These are phyloP conservation scores for Carcharodon carcharias DNA, from an alignment of 2,797 vertebrate genomes.

Conservation along the genomic window DNA sequence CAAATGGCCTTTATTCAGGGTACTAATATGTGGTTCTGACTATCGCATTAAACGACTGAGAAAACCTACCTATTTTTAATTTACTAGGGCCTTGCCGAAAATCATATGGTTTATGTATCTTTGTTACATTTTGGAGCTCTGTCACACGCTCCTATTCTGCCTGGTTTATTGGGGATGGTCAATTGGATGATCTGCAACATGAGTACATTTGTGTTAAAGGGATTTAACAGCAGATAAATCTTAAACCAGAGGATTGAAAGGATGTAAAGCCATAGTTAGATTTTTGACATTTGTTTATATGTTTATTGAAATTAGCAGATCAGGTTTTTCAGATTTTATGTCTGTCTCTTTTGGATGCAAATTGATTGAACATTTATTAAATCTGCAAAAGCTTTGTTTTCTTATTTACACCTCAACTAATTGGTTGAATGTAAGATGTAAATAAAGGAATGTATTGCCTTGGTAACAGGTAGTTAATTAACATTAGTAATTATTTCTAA, in stretches of 20 bases:
- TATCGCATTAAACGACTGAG: not conserved
- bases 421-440: slow-evolving; percentile 26
- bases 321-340: not conserved
- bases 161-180: not conserved
- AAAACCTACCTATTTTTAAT: not conserved
- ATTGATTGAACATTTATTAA: not conserved
- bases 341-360: not conserved
- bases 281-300: not conserved
- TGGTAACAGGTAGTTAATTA: slow-evolving; percentile 13
- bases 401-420: slow-evolving; percentile 14
- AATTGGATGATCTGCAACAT: not conserved
- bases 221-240: not conserved
- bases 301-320: not conserved
- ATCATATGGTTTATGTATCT: not conserved
- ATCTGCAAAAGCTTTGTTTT: slow-evolving; percentile 16
- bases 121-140: not conserved
- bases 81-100: not conserved
- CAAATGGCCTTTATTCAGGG: not conserved
- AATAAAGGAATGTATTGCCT: slow-evolving; percentile 16
- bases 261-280: not conserved
- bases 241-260: not conserved
- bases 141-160: not conserved
- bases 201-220: not conserved
- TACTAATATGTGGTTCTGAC: not conserved
- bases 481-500: not conserved